These are phyloP conservation scores for Manis pentadactyla DNA, from an alignment of 2,797 vertebrate species.

Conservation along the genomic window DNA sequence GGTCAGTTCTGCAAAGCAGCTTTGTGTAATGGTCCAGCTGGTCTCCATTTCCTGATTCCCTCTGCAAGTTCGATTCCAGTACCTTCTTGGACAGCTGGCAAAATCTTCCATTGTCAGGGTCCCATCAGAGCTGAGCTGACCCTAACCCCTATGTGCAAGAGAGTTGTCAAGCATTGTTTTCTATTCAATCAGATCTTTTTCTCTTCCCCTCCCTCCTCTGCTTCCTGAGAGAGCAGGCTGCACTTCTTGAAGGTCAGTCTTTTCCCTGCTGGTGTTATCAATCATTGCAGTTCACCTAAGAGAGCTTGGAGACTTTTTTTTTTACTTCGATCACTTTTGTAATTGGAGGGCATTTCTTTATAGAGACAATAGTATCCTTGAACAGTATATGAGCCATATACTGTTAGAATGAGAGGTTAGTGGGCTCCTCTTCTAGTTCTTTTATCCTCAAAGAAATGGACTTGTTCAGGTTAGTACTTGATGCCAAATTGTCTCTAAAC, in stretches of 20 bases:
- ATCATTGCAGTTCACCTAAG: not conserved
- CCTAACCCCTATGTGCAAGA: not conserved
- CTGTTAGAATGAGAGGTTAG: not conserved
- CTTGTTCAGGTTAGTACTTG: not conserved
- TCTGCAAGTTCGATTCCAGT: no score
- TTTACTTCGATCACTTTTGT: not conserved
- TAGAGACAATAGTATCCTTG: not conserved
- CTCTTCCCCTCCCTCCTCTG: no score
- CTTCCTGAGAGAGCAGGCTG: no score
- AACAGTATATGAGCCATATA: not conserved
- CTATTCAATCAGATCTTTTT: fast-evolving
- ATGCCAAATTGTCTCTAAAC: not conserved
- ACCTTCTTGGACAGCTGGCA: no score
- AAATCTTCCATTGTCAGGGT: not conserved
- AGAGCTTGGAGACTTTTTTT: not conserved
- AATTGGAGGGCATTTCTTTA: not conserved
- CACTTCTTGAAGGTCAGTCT: not conserved
- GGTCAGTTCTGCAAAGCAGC: not conserved
- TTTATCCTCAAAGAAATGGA: not conserved
- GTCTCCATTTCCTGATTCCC: not conserved
- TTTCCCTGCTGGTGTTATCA: not conserved
- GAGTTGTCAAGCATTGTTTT: not conserved
- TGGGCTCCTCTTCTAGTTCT: not conserved
- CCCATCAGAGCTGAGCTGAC: not conserved
- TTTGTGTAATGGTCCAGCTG: not conserved